phyloP scores from a whole-genome alignment of 2,113 vertebrate species.

The Grantiella picta region DNA sequence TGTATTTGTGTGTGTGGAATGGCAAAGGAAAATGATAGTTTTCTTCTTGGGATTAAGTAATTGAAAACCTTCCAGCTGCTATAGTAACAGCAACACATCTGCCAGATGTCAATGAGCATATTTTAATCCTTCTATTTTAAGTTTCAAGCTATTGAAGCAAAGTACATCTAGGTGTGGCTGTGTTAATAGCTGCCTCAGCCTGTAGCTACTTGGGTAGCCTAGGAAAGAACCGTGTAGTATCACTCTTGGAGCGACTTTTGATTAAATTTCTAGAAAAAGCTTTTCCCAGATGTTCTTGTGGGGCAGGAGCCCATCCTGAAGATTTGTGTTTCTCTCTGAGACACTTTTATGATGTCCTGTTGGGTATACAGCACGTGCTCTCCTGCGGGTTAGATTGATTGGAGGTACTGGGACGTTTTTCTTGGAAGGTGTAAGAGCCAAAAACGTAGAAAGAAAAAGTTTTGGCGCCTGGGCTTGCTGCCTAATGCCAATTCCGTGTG shows the following conservation, averaged over 20 bases:
- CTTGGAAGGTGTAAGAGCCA: conserved; percentile 53
- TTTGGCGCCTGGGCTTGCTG: conserved; percentile 5
- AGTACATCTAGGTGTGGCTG: not conserved
- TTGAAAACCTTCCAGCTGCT: not conserved
- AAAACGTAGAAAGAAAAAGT: not conserved
- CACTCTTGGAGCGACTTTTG: not conserved
- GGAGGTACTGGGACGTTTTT: not conserved
- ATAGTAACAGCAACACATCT: not conserved
- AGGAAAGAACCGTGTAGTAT: not conserved
- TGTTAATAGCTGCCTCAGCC: not conserved
- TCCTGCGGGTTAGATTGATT: conserved; percentile 31
- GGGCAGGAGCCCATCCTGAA: conserved; percentile 28
- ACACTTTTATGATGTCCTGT: conserved; percentile 48
- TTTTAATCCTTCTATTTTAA: not conserved
- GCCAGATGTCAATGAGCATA: not conserved
- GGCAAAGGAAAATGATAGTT: not conserved
- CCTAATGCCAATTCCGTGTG: conserved; percentile 46
- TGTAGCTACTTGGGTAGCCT: not conserved
- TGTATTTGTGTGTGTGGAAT: not conserved
- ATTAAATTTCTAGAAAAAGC: not conserved
- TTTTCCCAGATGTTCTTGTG: conserved; percentile 40
- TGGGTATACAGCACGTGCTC: not conserved
- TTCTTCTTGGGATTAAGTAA: not conserved
- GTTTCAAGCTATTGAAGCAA: not conserved
- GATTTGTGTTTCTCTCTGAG: conserved; percentile 20